A percentile compares a stretch with the other conserved stretches of the same genome.
Evolutionary conservation across 2,113 vertebrate species (phyloP).

Genomic region (Cheirogaleus medius): DNA sequence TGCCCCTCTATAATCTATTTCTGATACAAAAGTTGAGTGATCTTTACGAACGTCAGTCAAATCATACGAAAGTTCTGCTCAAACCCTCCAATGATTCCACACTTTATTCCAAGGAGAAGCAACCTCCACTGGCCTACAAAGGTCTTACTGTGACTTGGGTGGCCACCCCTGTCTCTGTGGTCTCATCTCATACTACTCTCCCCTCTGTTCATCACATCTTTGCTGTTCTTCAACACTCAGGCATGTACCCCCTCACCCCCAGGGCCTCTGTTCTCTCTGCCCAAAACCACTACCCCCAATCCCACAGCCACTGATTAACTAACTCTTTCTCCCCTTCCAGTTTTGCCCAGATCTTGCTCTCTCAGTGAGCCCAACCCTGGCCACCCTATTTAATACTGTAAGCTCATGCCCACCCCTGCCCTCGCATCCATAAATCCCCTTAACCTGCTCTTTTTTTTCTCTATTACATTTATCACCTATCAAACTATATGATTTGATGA

Average conservation of each 20-base stretch:
- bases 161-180: background rate
- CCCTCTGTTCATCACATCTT: background rate
- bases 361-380: background rate
- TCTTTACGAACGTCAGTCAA: background rate
- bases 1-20: background rate
- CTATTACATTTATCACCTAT: background rate
- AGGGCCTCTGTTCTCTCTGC: background rate
- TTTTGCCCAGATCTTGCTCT: background rate
- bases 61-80: background rate
- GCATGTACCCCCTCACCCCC: too few species aligned
- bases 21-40: background rate
- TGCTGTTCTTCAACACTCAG: background rate
- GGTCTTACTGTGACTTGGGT: background rate
- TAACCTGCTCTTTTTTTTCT: background rate
- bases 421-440: background rate
- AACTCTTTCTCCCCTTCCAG: background rate
- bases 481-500: background rate
- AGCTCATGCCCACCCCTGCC: background rate
- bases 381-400: background rate
- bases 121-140: background rate
- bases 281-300: background rate
- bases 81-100: background rate
- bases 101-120: background rate
- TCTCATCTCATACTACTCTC: background rate
- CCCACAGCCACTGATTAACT: too few species aligned